A percentile compares a stretch with the other conserved stretches of the same genome.
Evolutionary conservation across 2,113 vertebrate species (phyloP).

Genomic region (Eurypyga helias): DNA sequence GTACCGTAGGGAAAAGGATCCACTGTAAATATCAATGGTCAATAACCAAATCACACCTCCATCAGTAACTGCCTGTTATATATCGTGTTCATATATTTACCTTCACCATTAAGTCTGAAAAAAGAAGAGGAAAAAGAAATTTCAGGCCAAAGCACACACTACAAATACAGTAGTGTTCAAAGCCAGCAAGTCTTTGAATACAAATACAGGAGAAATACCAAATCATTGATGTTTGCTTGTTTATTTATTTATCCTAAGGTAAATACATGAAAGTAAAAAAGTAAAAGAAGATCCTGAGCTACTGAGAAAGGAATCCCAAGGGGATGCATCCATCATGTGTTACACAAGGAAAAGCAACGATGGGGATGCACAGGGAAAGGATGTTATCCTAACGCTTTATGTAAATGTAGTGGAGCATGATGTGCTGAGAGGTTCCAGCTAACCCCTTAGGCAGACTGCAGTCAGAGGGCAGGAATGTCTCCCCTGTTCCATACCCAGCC

Average conservation of each 20-base stretch:
- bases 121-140: too few species aligned
- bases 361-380: not conserved
- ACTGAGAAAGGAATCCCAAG: not conserved
- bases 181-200: too few species aligned
- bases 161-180: too few species aligned
- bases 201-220: too few species aligned
- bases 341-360: not conserved
- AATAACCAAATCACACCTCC: too few species aligned
- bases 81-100: too few species aligned
- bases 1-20: too few species aligned
- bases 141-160: too few species aligned
- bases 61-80: too few species aligned
- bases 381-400: fast-evolving
- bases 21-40: too few species aligned
- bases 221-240: not conserved
- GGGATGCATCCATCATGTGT: not conserved
- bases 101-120: too few species aligned
- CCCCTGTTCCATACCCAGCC: not conserved
- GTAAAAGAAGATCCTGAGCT: not conserved
- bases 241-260: not conserved
- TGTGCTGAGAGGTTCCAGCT: not conserved
- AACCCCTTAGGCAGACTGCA: not conserved
- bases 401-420: not conserved
- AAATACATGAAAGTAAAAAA: not conserved
- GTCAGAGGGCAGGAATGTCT: not conserved